A percentile compares a stretch with the other conserved stretches of the same genome.
Evolutionary conservation across 2,797 vertebrate species (phyloP).

Genomic region (Agapornis canus): DNA sequence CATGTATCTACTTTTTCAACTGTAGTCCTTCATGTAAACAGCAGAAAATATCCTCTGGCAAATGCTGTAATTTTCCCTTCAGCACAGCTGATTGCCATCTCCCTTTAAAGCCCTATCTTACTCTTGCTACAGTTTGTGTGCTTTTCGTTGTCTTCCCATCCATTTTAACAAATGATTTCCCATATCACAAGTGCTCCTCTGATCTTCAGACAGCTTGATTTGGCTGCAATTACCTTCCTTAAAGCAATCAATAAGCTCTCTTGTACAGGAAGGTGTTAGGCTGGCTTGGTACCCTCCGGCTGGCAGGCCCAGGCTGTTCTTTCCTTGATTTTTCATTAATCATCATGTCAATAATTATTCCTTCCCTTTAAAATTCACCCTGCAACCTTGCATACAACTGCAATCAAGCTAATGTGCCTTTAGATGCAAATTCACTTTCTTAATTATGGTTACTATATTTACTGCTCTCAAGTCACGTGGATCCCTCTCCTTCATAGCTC

Average conservation of each 20-base stretch:
- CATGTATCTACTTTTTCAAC: background rate
- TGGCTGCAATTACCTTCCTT: background rate
- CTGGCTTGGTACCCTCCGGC: background rate
- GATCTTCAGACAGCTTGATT: background rate
- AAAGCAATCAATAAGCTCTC: background rate
- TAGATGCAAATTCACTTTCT: background rate
- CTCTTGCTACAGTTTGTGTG: background rate
- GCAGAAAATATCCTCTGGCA: background rate
- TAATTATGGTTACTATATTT: slow-evolving; percentile 11
- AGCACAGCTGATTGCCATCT: accelerated
- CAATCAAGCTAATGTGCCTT: background rate
- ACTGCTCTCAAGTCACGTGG: background rate
- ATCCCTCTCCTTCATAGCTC: background rate
- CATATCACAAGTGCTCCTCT: background rate
- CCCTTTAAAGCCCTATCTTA: background rate
- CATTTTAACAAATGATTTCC: background rate
- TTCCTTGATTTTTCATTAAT: slow-evolving; percentile 10
- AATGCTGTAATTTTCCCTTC: background rate
- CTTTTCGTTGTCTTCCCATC: background rate
- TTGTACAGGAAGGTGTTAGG: background rate
- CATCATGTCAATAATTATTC: background rate
- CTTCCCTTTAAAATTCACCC: background rate
- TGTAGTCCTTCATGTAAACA: background rate
- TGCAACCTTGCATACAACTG: background rate
- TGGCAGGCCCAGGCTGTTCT: background rate